Evolutionary conservation across 2,888 invertebrate species (phyloP), one percentile per base, ranked within the genome.

Genomic region (Acleris cristana): DNA sequence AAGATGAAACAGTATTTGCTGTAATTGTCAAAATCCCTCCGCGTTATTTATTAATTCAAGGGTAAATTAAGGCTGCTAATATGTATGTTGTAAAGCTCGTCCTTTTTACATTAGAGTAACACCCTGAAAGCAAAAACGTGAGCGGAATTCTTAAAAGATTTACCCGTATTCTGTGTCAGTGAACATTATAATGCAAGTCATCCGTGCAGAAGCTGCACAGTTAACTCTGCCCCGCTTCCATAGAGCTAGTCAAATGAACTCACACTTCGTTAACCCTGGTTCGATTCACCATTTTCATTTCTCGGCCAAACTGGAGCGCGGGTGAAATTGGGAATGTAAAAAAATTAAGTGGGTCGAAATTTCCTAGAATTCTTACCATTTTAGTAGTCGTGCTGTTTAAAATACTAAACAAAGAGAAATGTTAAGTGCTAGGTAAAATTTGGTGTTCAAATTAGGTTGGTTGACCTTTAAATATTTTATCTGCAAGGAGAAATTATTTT

Each of bases 251-350:
- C 26, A 23, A 53, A 53, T 30, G 26, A 53, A 53, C 7, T 53
- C 53, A 16, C 53, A 30, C 53, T 53, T 53, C 53, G 53, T 53
- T 53, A 53, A 3, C n/a, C 23, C 26, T 1, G n/a, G 53, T 26
- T n/a, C 23, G n/a, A n/a, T 53, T n/a, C 26, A 14, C 26, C 21
- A 18, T 26, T 53, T 53, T 53, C 26, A 53, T n/a, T n/a, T 48
- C 8, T 6, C 7, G 16, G 7, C 48, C n/a, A n/a, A 1, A 18
- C 48, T 7, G 0, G 18, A 48, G 48, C 48, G 48, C 18, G 18
- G 48, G 16, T 48, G n/a, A 18, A 48, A 48, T 18, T 48, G 48
- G 18, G 8, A 48, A 48, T 48, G 14, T 45, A n/a, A n/a, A 48
- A 18, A n/a, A n/a, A 48, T 18, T 48, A 48, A 48, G 18, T 48